Conservation (phyloP, 1,140 invertebrate genomes). For the Conopomorpha cramerella region DNA sequence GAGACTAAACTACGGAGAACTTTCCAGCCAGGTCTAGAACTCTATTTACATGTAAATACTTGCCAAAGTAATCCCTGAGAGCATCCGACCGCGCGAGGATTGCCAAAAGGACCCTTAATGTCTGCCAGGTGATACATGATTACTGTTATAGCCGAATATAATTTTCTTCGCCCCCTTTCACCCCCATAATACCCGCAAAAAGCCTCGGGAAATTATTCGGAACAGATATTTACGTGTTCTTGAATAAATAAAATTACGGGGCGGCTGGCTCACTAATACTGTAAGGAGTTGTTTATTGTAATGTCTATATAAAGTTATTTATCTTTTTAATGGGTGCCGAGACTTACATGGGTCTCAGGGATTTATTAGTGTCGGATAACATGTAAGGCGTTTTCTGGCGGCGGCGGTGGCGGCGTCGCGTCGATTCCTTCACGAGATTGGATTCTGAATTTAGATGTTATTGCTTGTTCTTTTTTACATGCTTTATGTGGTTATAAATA, state of each 20-base stretch:
- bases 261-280: no score
- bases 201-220: slow-evolving; percentile 54
- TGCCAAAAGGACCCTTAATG: slow-evolving; percentile 59
- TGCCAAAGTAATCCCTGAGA: slow-evolving; percentile 57
- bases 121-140: slow-evolving; percentile 60
- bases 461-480: no score
- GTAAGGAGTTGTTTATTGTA: slow-evolving; percentile 53
- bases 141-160: slow-evolving; percentile 60
- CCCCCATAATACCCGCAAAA: slow-evolving; percentile 57
- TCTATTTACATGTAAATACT: slow-evolving; percentile 61
- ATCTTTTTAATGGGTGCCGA: slow-evolving; percentile 54
- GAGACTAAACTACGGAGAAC: no score
- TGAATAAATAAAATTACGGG: slow-evolving; percentile 60
- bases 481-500: no score
- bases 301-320: slow-evolving; percentile 59
- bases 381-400: no score
- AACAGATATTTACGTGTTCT: slow-evolving; percentile 54
- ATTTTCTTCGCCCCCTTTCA: slow-evolving; percentile 51
- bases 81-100: slow-evolving; percentile 48
- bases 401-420: slow-evolving; percentile 27
- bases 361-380: slow-evolving; percentile 49
- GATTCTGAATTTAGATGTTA: slow-evolving; percentile 48
- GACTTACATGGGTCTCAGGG: slow-evolving; percentile 50
- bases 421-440: slow-evolving; percentile 46
- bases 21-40: no score